A percentile compares a stretch with the other conserved stretches of the same genome.
These are phyloP conservation scores for Parambassis ranga DNA, from an alignment of 2,797 vertebrate species.

Conservation along the genomic window DNA sequence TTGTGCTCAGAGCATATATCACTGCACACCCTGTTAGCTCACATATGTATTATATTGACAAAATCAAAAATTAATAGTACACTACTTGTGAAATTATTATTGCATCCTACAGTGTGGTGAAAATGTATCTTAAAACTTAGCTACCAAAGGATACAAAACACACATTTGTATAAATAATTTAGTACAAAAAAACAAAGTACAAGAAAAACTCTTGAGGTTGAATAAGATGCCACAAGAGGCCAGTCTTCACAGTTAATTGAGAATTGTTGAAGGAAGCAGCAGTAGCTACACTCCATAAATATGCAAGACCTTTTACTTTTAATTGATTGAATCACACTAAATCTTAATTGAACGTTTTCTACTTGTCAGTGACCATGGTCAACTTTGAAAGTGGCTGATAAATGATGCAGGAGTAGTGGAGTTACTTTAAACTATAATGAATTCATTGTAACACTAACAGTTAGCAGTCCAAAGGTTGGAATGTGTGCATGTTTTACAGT, in stretches of 20 bases:
- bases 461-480: conserved; percentile 16
- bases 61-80: too few relatives aligned
- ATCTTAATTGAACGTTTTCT: conserved; percentile 12
- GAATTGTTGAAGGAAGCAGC: neutral
- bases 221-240: neutral
- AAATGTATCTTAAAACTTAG: too few relatives aligned
- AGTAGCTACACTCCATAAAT: neutral
- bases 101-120: too few relatives aligned
- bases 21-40: too few relatives aligned
- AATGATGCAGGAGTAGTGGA: neutral
- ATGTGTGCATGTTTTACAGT: conserved; percentile 18
- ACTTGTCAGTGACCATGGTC: too few relatives aligned
- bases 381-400: conserved; percentile 11
- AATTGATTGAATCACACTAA: neutral
- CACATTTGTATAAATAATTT: too few relatives aligned
- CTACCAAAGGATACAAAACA: too few relatives aligned
- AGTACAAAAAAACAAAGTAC: too few relatives aligned
- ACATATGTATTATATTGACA: too few relatives aligned
- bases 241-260: neutral
- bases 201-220: neutral
- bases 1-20: too few relatives aligned
- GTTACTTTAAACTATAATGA: conserved; percentile 7
- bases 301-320: neutral
- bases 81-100: too few relatives aligned
- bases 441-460: conserved; percentile 2